A percentile compares a stretch with the other conserved stretches of the same genome.
Evolutionary conservation across 2,113 vertebrate genomes (phyloP).

Genomic region (Anhinga rufa): DNA sequence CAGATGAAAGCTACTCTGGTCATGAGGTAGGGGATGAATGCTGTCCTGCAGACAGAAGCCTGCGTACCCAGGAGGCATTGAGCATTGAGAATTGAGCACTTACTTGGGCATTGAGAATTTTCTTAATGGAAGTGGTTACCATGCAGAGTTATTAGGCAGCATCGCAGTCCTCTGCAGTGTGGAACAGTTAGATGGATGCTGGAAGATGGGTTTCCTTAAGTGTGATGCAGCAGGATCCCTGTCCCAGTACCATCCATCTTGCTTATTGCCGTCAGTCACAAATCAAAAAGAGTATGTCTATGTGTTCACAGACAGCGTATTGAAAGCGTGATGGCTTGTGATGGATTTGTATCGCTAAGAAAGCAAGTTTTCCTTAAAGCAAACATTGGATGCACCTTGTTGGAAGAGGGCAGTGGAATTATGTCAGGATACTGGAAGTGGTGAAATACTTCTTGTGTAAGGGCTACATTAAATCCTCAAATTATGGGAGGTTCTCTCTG

Average conservation of each 20-base stretch:
- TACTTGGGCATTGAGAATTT: background rate
- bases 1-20: background rate
- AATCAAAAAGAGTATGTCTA: background rate
- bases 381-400: fast-evolving
- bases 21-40: background rate
- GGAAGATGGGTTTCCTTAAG: background rate
- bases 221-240: background rate
- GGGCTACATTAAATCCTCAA: background rate
- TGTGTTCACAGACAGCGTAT: background rate
- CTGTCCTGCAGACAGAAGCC: background rate
- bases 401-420: background rate
- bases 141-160: background rate
- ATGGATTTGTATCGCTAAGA: background rate
- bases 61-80: background rate
- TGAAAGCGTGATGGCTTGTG: background rate
- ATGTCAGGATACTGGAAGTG: background rate
- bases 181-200: background rate
- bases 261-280: background rate
- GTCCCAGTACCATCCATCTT: background rate
- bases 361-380: background rate
- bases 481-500: background rate
- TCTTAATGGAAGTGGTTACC: background rate
- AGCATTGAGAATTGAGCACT: too few relatives aligned
- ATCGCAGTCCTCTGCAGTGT: background rate
- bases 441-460: background rate